A percentile compares a stretch with the other conserved stretches of the same genome.
These are phyloP conservation scores for Lasius fuliginosus DNA, from an alignment of 2,888 invertebrate genomes.

Conservation along the genomic window DNA sequence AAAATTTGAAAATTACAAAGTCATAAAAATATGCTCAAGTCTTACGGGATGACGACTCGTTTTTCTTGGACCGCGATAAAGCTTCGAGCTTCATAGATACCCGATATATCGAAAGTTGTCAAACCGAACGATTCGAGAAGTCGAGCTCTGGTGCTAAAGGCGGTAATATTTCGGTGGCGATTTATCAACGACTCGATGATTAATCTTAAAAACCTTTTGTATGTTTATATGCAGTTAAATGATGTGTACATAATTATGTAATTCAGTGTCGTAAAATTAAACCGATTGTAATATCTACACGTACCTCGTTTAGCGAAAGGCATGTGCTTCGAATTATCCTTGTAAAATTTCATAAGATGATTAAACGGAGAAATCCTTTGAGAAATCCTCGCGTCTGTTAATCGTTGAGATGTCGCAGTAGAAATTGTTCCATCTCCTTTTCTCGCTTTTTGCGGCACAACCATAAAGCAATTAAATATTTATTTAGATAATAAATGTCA, in stretches of 20 bases:
- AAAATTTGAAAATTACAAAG: neutral
- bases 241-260: constrained; percentile 79
- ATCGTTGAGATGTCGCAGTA: neutral
- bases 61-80: neutral
- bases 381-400: constrained; percentile 55
- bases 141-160: constrained; percentile 23
- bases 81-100: constrained; percentile 34
- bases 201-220: constrained; percentile 81
- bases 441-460: neutral
- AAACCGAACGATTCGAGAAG: neutral
- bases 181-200: constrained; percentile 72
- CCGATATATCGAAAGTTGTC: neutral
- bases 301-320: constrained; percentile 78
- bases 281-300: constrained; percentile 78
- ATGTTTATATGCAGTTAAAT: constrained; percentile 85
- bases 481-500: neutral
- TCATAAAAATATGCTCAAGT: neutral
- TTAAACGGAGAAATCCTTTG: constrained; percentile 77
- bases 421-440: neutral
- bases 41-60: constrained; percentile 31
- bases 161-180: constrained; percentile 57
- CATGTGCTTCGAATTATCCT: constrained; percentile 80
- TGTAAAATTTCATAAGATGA: constrained; percentile 79
- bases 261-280: constrained; percentile 76
- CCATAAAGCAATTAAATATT: neutral